These are phyloP conservation scores for Neopipo cinnamomea DNA, from an alignment of 2,113 vertebrate species.

Conservation along the genomic window DNA sequence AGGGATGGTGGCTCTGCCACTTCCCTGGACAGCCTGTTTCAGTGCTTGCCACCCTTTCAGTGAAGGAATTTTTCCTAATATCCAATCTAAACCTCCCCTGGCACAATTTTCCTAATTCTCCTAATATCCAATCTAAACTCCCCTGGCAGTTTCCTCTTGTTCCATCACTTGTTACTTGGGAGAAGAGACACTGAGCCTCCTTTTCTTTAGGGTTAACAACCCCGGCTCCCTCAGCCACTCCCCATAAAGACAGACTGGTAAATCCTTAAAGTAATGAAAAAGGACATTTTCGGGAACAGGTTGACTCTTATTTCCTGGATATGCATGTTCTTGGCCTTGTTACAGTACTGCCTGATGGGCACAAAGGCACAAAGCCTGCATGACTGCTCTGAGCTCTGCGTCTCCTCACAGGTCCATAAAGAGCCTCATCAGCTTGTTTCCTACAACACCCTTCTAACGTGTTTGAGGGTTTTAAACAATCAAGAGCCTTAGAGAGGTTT, in stretches of 20 bases:
- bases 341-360: background rate
- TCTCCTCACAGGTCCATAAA: background rate
- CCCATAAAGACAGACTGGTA: background rate
- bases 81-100: background rate
- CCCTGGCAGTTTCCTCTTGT: background rate
- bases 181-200: background rate
- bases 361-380: background rate
- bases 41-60: background rate
- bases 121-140: background rate
- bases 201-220: background rate
- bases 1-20: background rate
- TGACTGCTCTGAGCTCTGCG: background rate
- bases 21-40: background rate
- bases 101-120: no score
- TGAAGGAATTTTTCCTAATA: background rate
- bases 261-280: background rate
- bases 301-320: background rate
- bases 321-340: background rate
- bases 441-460: background rate
- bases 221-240: background rate
- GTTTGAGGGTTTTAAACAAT: background rate
- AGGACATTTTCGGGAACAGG: background rate
- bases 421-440: background rate
- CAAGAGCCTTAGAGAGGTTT: conserved; percentile 4
- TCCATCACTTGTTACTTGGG: background rate